Percentiles rank a stretch among this genome's conserved stretches.
Evolutionary conservation across 2,113 vertebrate genomes (phyloP).

Genomic region (Bombycilla garrulus): DNA sequence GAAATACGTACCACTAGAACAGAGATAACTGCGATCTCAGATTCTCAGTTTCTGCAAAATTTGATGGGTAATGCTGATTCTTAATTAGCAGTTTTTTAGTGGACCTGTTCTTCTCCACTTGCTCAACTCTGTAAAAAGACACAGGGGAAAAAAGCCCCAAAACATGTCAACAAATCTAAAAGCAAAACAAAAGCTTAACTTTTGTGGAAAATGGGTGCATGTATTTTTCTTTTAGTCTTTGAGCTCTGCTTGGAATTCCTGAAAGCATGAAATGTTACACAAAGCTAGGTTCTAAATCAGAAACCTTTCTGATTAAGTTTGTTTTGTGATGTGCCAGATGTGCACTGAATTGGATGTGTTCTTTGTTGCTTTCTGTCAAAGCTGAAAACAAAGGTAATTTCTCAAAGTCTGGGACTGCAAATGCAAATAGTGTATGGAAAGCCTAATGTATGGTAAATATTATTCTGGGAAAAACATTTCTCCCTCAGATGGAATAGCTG

Average conservation of each 20-base stretch:
- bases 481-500: background rate
- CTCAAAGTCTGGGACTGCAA: background rate
- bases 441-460: background rate
- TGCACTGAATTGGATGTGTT: background rate
- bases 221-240: background rate
- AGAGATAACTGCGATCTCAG: background rate
- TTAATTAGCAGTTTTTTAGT: background rate
- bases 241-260: background rate
- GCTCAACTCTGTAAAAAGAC: background rate
- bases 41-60: background rate
- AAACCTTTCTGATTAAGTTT: background rate
- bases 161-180: background rate
- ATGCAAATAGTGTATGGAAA: background rate
- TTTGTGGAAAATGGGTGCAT: background rate
- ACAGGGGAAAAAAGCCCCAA: rapidly evolving
- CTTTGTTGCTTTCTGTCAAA: background rate
- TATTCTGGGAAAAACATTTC: background rate
- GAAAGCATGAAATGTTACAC: background rate
- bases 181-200: background rate
- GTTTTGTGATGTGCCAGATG: background rate
- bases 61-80: background rate
- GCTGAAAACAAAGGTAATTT: background rate
- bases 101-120: background rate
- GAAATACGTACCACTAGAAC: background rate
- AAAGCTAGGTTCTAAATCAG: background rate